Evolutionary conservation across 2,113 vertebrate genomes (phyloP).

Genomic region (Orthonyx spaldingii): DNA sequence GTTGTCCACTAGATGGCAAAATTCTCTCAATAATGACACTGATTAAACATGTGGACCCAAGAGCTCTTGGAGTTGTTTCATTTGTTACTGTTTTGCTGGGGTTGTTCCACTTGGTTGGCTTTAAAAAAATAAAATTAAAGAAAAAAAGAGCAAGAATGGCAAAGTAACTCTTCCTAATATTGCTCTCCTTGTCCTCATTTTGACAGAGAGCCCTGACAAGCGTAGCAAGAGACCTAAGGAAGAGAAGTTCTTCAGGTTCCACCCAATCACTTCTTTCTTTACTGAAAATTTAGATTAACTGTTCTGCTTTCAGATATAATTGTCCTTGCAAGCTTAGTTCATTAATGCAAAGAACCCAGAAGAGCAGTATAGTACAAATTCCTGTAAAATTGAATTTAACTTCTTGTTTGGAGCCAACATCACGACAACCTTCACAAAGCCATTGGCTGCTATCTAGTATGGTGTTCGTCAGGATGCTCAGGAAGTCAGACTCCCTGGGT

Average conservation of each 20-base stretch:
- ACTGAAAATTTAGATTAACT: neutral
- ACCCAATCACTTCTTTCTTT: neutral
- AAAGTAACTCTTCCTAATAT: neutral
- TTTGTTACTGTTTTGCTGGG: neutral
- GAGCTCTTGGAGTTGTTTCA: neutral
- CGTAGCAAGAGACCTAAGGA: neutral
- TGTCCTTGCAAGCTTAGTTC: neutral
- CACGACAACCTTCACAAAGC: neutral
- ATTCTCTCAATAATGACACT: neutral
- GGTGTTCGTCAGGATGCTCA: neutral
- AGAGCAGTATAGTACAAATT: neutral
- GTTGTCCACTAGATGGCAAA: slow-evolving; percentile 39
- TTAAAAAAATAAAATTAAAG: neutral
- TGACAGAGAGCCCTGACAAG: neutral
- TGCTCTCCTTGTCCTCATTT: neutral
- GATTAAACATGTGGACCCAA: neutral
- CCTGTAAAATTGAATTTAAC: neutral
- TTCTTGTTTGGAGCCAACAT: neutral
- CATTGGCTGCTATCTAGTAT: neutral
- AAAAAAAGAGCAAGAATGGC: neutral
- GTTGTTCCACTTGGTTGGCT: neutral
- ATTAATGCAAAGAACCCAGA: neutral
- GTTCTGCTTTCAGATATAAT: neutral
- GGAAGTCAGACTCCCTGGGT: neutral
- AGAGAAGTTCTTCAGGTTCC: neutral